Base-by-base conservation (phyloP, 2,888 invertebrate species). In the Athalia circularis region DNA sequence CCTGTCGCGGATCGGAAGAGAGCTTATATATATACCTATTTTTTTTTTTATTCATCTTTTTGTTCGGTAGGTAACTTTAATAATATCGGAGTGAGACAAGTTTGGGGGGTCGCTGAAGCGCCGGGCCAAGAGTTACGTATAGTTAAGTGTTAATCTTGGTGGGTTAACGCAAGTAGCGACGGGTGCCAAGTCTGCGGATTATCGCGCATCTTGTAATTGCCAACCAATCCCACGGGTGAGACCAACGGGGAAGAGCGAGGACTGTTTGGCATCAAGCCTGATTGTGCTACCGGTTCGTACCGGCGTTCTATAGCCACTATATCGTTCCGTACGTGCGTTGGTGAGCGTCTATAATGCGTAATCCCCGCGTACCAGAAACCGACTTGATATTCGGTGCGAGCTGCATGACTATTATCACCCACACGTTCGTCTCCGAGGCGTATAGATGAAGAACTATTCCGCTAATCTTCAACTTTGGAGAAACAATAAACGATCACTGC, bases 191-290 rank as follows among this genome's bases (percentile, higher is more conserved):
- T 89, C 89, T 89, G 88, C 86, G 89, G 89, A 90, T 90, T 89
- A 89, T 90, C 89, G 88, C 89, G 88, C 88, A 90, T 90, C 89
- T 89, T 89, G 89, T 90, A 90, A 90, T 90, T 90, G 89, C 89
- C 89, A 89, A 88, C 89, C 89, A 89, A 89, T 89, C 88, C 88
- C 87, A 85, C 84, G 86, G 79, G 77, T 77, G 81, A 81, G 87
- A 76, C 77, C 76, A 68, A 77, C 65, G 76, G 80, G 80, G 65
- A 29, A 80, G 79, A 85, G 85, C 85, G 86, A 84, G 86, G 86
- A 87, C 85, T 87, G 88, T 88, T 89, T 89, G 89, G 89, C 89
- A 89, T 88, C 87, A 87, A 89, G 89, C 89, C 89, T 89, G 89
- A 88, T 89, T 89, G 89, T 87, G 85, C 87, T 83, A 83, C 83